Evolutionary conservation across 2,888 invertebrate genomes (phyloP).

Genomic region (Thalpophila matura): DNA sequence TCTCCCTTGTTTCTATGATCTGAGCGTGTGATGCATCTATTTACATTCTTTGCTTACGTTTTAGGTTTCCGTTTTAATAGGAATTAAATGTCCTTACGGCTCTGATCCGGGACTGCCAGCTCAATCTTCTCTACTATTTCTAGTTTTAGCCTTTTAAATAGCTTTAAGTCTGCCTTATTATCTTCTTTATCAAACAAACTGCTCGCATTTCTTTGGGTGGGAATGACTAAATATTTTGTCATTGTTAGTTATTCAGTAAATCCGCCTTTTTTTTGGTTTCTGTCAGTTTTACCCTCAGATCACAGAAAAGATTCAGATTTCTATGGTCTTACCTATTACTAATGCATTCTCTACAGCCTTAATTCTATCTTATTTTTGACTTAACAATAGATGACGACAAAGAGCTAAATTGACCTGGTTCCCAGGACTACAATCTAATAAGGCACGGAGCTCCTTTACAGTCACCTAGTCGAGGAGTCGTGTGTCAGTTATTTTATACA

Average conservation of each 20-base stretch:
- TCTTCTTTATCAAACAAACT: too few relatives aligned
- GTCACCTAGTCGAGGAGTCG: constrained; percentile 46
- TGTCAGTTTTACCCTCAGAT: neutral
- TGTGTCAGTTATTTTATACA: constrained; percentile 57
- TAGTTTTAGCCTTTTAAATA: too few relatives aligned
- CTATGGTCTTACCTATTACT: neutral
- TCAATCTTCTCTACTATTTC: too few relatives aligned
- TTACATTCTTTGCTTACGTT: neutral
- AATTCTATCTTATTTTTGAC: neutral
- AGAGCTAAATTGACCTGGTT: constrained; percentile 22
- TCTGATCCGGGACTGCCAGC: too few relatives aligned
- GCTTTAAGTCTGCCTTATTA: too few relatives aligned
- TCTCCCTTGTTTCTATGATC: too few relatives aligned
- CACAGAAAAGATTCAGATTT: too few relatives aligned
- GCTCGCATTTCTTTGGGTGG: neutral
- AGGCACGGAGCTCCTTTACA: constrained; percentile 3
- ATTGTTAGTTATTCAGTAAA: too few relatives aligned
- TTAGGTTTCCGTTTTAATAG: neutral
- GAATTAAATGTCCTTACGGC: too few relatives aligned
- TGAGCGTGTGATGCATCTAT: neutral
- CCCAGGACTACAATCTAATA: constrained; percentile 17
- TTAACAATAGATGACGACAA: neutral
- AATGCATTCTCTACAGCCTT: neutral
- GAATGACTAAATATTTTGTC: neutral
- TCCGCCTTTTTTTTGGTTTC: too few relatives aligned